These are phyloP conservation scores for Monopterus albus DNA, from an alignment of 2,113 vertebrate species.

Conservation along the genomic window DNA sequence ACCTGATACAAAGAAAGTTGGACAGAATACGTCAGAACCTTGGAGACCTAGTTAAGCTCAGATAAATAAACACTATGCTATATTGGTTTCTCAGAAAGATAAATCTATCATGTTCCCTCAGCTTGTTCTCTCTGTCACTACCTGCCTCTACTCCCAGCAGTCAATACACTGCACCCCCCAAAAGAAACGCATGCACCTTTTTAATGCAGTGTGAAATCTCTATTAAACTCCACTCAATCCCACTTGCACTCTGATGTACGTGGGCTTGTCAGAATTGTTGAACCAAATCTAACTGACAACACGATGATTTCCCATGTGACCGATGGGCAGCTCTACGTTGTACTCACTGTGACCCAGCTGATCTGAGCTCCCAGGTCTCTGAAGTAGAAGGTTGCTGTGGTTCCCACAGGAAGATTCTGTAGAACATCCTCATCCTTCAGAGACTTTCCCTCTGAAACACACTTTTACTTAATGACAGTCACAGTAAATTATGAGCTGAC, in stretches of 20 bases:
- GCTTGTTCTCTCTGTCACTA: neutral
- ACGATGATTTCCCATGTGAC: neutral
- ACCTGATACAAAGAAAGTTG: slow-evolving; percentile 79
- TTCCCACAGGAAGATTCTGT: slow-evolving; percentile 94
- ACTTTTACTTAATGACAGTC: neutral
- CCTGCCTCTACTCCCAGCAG: neutral
- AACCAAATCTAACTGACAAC: neutral
- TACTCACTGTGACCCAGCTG: slow-evolving; percentile 95
- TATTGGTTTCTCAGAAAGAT: neutral
- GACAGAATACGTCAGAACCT: neutral
- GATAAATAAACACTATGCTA: neutral
- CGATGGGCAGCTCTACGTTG: neutral
- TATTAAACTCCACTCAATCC: slow-evolving; percentile 32
- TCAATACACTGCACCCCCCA: neutral
- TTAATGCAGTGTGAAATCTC: slow-evolving; percentile 27
- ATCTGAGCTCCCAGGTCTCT: slow-evolving; percentile 95
- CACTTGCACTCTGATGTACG: slow-evolving; percentile 6
- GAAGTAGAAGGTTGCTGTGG: slow-evolving; percentile 95
- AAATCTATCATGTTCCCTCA: neutral
- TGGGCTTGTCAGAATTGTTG: slow-evolving; percentile 12
- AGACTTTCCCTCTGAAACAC: slow-evolving; percentile 89
- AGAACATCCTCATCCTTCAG: slow-evolving; percentile 94
- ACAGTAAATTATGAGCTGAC: neutral
- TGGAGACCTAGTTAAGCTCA: too few relatives aligned
- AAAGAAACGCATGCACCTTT: slow-evolving; percentile 5